Percentiles rank a stretch among this genome's conserved stretches.
These are phyloP conservation scores for Astreopora myriophthalma DNA, from an alignment of 64 coral and sea anemone genomes.

Conservation along the genomic window DNA sequence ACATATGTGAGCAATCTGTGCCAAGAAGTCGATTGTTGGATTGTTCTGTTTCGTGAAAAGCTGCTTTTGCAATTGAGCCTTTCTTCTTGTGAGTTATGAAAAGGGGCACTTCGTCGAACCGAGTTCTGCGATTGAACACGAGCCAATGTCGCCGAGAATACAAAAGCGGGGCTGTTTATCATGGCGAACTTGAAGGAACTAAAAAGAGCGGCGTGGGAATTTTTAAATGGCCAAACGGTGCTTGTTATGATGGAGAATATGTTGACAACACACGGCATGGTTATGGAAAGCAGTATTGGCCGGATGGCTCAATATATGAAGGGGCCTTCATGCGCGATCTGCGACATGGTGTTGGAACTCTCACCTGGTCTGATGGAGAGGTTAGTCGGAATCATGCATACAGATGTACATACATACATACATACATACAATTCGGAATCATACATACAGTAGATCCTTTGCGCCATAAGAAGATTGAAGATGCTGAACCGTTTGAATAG, in stretches of 20 bases:
- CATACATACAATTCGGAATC: too few relatives aligned
- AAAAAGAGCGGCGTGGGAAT: constrained; percentile 86
- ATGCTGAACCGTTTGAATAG: too few relatives aligned
- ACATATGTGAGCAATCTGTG: constrained; percentile 19
- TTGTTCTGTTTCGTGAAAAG: neutral
- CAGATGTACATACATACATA: too few relatives aligned
- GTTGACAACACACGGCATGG: constrained; percentile 89
- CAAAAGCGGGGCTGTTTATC: constrained; percentile 91
- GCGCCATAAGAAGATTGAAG: too few relatives aligned
- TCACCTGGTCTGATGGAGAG: constrained; percentile 86
- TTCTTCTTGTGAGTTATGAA: constrained; percentile 6
- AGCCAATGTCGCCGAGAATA: constrained; percentile 87
- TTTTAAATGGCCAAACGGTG: constrained; percentile 96
- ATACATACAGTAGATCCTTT: too few relatives aligned
- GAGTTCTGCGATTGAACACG: constrained; percentile 74
- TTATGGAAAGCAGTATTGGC: constrained; percentile 88
- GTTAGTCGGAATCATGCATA: constrained; percentile 20
- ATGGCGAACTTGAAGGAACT: constrained; percentile 81
- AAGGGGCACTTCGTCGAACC: constrained; percentile 33
- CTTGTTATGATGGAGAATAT: constrained; percentile 97
- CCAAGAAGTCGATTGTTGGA: neutral
- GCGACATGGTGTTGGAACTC: constrained; percentile 83
- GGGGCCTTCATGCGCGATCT: constrained; percentile 84
- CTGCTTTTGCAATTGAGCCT: neutral
- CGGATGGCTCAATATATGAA: constrained; percentile 84